Percentiles rank a stretch among this genome's conserved stretches.
Conservation (phyloP, 2,797 vertebrate species). For the Xerus rutilus region DNA sequence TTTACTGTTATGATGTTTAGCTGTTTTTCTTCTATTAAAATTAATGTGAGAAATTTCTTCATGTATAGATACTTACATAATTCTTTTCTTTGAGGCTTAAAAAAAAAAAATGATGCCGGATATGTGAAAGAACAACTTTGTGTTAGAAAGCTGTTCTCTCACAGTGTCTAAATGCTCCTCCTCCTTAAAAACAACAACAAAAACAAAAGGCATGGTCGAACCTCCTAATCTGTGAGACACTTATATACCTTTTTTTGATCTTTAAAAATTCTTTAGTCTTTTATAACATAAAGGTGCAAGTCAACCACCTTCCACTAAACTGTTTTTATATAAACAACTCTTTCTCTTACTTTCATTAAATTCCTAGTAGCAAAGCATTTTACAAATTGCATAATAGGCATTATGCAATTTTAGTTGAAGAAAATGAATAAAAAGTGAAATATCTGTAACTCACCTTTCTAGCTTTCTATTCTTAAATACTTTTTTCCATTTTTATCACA, state of each 20-base stretch:
- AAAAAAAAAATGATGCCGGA: conserved; percentile 59
- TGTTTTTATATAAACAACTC: conserved; percentile 80
- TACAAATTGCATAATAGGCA: not conserved
- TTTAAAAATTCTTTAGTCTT: conserved; percentile 53
- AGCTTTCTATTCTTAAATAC: not conserved
- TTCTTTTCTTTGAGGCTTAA: conserved; percentile 81
- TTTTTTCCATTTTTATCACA: conserved; percentile 2
- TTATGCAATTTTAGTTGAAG: not conserved
- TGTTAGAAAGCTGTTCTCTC: conserved; percentile 77
- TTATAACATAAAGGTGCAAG: conserved; percentile 72
- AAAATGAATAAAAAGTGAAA: conserved; percentile 30
- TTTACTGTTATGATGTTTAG: conserved; percentile 67
- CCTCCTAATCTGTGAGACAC: conserved; percentile 35
- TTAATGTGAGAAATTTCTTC: conserved; percentile 81
- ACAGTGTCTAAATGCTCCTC: conserved; percentile 70
- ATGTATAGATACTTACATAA: conserved; percentile 80
- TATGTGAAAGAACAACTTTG: conserved; percentile 64
- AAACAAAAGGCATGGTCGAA: conserved; percentile 75
- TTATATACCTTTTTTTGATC: not conserved
- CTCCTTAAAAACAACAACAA: conserved; percentile 55
- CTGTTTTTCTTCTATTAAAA: conserved; percentile 80
- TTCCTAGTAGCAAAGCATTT: conserved; percentile 42
- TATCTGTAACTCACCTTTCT: not conserved
- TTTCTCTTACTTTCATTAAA: conserved; percentile 72
- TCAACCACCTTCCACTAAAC: conserved; percentile 80